A percentile compares a stretch with the other conserved stretches of the same genome.
Evolutionary conservation across 2,113 vertebrate species (phyloP).

Genomic region (Riparia riparia): DNA sequence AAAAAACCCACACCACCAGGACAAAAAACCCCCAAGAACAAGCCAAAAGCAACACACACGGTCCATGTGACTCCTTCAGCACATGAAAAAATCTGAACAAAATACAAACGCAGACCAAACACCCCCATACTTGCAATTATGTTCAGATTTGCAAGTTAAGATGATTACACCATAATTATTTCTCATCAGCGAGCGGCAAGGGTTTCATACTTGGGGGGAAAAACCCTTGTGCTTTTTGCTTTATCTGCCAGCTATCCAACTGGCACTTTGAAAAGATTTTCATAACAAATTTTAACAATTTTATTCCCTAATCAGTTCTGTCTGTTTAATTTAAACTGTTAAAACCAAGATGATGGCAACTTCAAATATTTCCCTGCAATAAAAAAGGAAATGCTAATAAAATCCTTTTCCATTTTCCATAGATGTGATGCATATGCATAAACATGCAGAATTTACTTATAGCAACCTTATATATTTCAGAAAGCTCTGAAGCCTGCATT

Average conservation of each 20-base stretch:
- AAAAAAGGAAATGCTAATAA: not conserved
- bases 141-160: not conserved
- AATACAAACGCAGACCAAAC: not conserved
- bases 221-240: not conserved
- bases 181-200: not conserved
- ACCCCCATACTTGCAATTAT: not conserved
- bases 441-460: not conserved
- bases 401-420: not conserved
- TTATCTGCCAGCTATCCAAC: not conserved
- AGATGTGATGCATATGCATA: fast-evolving
- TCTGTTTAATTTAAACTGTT: not conserved
- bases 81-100: not conserved
- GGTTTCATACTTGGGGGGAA: not conserved
- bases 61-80: not conserved
- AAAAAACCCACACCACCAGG: no score
- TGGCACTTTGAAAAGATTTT: not conserved
- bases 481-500: not conserved
- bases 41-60: not conserved
- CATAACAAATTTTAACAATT: not conserved
- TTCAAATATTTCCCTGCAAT: not conserved
- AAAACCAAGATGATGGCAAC: not conserved
- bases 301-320: not conserved
- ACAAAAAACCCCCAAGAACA: not conserved
- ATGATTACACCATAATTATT: not conserved
- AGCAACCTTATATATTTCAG: not conserved